Percentiles rank a stretch among this genome's conserved stretches.
Evolutionary conservation across 1,140 invertebrate genomes (phyloP).

Genomic region (Zaprionus ornatus): DNA sequence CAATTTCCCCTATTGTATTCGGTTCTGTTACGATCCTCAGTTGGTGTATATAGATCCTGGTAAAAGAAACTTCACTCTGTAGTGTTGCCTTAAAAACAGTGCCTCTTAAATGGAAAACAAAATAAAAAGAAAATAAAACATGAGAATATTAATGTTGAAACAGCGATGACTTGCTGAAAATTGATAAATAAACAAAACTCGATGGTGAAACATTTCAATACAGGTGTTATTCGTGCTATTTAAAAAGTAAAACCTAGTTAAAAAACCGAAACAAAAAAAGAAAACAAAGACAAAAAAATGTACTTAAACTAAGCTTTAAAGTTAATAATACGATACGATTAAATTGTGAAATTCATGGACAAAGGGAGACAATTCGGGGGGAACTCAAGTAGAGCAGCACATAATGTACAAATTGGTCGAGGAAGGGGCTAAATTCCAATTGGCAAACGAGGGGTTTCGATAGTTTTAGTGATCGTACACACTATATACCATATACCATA

Average conservation of each 20-base stretch:
- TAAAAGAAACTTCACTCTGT: conserved; percentile 82
- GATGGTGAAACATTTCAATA: conserved; percentile 80
- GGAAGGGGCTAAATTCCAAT: conserved; percentile 43
- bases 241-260: conserved; percentile 64
- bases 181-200: conserved; percentile 55
- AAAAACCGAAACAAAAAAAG: conserved; percentile 44
- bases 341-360: conserved; percentile 33
- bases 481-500: conserved; percentile 16
- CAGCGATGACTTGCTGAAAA: conserved; percentile 47
- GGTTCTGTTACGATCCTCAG: conserved; percentile 19
- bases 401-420: conserved; percentile 60
- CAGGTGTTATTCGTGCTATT: conserved; percentile 81
- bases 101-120: conserved; percentile 75
- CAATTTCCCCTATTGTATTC: conserved; percentile 41
- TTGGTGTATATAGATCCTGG: conserved; percentile 53
- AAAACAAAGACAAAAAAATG: conserved; percentile 37
- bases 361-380: not conserved
- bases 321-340: conserved; percentile 27
- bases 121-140: conserved; percentile 42
- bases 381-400: conserved; percentile 58
- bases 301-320: conserved; percentile 50
- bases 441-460: conserved; percentile 37
- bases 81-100: conserved; percentile 84
- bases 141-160: conserved; percentile 51
- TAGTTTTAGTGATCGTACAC: conserved; percentile 28